Base-by-base conservation (phyloP, 2,113 vertebrate species). In the Xenotilapia caudafasciata region DNA sequence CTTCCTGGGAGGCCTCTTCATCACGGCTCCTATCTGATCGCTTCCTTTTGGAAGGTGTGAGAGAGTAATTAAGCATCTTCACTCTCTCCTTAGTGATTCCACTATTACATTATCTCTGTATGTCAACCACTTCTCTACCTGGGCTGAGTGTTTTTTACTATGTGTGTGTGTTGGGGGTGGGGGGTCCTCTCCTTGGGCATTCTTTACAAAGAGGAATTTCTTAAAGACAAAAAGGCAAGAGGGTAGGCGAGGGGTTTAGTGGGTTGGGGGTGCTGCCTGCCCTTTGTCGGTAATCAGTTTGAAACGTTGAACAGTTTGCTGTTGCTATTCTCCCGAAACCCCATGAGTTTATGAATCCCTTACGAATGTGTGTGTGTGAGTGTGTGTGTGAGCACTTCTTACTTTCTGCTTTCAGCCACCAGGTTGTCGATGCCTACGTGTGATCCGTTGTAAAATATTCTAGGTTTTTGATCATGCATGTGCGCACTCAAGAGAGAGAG, bases 1-100 rank as follows among this genome's bases (percentile, higher is more conserved):
- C 96, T 92, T 96, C 96, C 96, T 97, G 96, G 96, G 96, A 95
- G 87, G 92, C 94, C 91, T 91, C 94, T 94, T 96, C 94, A 90
- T 92, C 93, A 86, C 87, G 28, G 95, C 87, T 96, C 94, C 89
- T 93, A 87, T 93, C 94, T 96, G 95, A 93, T 96, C 92, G 94
- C 96, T 97, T 96, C 95, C 95, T 95, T 89, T 35, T 65, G 28
- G 82, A 73, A 91, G 86, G 68, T 82, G 86, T 83, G 23, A 49
- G 42, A 60, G 80, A 42, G 81, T 86, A 89, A 91, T 85, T 83
- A 90, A 89, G 86, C 85, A 85, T 86, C 82, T 90, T 86, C 81
- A 68, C 82, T 31, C 56, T 82, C 70, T 83, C 38, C 81, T 80
- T 53, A 84, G 82, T 47, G 81, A 89, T 79, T 89, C 45, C 7